Evolutionary conservation across 2,888 invertebrate species (phyloP), one percentile per base, ranked within the genome.

Genomic region (Clunio marinus): DNA sequence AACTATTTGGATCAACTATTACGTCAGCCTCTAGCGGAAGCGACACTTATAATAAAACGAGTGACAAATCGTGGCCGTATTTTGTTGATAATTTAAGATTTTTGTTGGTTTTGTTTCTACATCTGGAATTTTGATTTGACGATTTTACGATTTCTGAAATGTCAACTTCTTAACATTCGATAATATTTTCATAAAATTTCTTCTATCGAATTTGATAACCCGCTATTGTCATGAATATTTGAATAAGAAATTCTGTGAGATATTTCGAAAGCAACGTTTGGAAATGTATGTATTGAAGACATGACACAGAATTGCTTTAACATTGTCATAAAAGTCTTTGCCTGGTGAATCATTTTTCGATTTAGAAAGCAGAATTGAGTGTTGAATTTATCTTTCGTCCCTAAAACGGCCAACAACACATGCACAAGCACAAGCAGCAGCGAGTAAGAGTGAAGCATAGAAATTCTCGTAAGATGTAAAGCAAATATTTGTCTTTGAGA

Each of bases 261-360:
- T 41, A n/a, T 3, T 2, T 5, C 41, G 15, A n/a, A 32, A 7
- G 5, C 32, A 32, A 32, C 32, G n/a, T 3, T n/a, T 15, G 41
- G n/a, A 10, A n/a, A 10, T 41, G 10, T 5, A 59, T 15, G 32
- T 27, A 60, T 37, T 35, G 35, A 60, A 37, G 37, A 37, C 60
- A 37, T 41, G 60, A 60, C 60, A 60, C 28, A 60, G 60, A 60
- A 60, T 60, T 35, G 22, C 20, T 60, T 28, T 28, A 37, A 17
- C 17, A 37, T 60, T 60, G 41, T 60, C 60, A 37, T 60, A 60
- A 60, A 60, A 60, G 60, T 60, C 60, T 37, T 32, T 27, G 41
- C 41, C 37, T 60, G 60, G 17, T 51, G 7, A 17, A 51, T 51
- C 51, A 20, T 22, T 20, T 51, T 51, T 51, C 17, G 51, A 51